Evolutionary conservation across 2,113 vertebrate genomes (phyloP).

Genomic region (Haplochromis vanheusdeni): DNA sequence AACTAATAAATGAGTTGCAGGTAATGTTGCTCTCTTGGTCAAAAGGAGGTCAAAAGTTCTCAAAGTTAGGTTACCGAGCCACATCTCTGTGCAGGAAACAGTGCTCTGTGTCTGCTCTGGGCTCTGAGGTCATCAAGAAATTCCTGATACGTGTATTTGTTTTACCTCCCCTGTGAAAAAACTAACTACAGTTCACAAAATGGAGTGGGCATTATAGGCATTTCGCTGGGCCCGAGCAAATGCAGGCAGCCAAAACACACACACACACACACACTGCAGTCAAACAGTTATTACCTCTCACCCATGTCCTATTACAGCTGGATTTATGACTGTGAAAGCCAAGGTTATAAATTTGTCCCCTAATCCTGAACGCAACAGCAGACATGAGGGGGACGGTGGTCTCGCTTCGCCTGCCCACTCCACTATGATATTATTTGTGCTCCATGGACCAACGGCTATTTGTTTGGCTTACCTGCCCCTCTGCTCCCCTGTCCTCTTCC

Average conservation of each 20-base stretch:
- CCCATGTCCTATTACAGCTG: slow-evolving; percentile 31
- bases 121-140: not conserved
- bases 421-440: not conserved
- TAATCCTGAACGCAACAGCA: slow-evolving; percentile 17
- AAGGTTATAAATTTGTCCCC: slow-evolving; percentile 37
- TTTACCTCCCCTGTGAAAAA: not conserved
- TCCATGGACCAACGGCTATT: not conserved
- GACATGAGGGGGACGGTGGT: not conserved
- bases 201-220: not conserved
- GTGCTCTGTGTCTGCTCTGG: not conserved
- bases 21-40: not conserved
- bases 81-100: not conserved
- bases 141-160: not conserved
- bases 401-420: not conserved
- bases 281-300: slow-evolving; percentile 23
- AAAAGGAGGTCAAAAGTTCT: not conserved
- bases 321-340: slow-evolving; percentile 22
- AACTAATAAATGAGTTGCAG: not conserved
- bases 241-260: not conserved
- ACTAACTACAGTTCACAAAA: not conserved
- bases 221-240: not conserved
- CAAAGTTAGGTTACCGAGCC: accelerated
- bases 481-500: not conserved
- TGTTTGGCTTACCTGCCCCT: slow-evolving; percentile 5
- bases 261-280: not conserved